Conservation (phyloP, 2,797 vertebrate genomes). For the Acrossocheilus fasciatus region DNA sequence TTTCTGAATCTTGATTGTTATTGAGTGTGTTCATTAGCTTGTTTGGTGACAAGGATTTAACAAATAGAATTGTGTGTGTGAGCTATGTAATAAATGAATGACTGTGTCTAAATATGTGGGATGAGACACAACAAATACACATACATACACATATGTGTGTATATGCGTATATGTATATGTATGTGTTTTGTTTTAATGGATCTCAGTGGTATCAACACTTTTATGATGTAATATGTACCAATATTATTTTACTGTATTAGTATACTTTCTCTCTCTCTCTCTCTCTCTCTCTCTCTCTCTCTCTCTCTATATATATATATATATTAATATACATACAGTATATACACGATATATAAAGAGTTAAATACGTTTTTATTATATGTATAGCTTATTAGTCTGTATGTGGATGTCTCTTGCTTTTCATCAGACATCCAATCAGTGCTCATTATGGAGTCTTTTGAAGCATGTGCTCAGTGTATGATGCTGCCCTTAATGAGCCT, state of each 20-base stretch:
- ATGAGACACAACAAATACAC: not conserved
- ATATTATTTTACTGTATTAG: not conserved
- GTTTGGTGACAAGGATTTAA: constrained; percentile 26
- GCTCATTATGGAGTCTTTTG: constrained; percentile 80
- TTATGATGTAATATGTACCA: no score
- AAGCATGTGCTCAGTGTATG: constrained; percentile 77
- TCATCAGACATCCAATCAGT: constrained; percentile 78
- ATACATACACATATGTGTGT: no score
- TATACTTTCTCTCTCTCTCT: not conserved
- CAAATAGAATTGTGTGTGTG: constrained; percentile 14
- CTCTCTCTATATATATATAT: constrained; percentile 31
- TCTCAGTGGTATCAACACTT: no score
- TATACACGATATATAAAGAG: not conserved
- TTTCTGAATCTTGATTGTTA: constrained; percentile 22
- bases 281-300: no score
- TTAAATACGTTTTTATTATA: not conserved
- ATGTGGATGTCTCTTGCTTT: constrained; percentile 61
- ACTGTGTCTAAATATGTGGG: not conserved
- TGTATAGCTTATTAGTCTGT: constrained; percentile 49
- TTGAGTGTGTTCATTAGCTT: constrained; percentile 40
- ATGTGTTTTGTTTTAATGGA: no score
- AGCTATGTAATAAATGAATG: not conserved
- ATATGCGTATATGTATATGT: not conserved
- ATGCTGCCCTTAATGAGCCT: constrained; percentile 78
- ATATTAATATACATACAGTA: not conserved